These are phyloP conservation scores for Nansenia antarctica DNA, from an alignment of 2,113 vertebrate species.

Conservation along the genomic window DNA sequence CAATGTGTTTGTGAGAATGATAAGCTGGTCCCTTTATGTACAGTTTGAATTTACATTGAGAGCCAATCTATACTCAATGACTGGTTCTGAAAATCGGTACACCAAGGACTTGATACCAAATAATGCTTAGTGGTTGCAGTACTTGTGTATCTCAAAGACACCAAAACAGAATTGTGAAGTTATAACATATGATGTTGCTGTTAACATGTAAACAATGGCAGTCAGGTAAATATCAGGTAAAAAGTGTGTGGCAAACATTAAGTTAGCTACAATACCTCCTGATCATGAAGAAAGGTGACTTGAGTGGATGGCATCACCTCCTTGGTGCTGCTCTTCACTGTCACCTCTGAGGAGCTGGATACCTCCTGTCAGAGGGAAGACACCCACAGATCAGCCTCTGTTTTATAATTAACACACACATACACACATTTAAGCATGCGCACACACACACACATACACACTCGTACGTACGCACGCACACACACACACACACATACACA, in stretches of 20 bases:
- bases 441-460: not conserved
- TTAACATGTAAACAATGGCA: no score
- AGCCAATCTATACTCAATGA: no score
- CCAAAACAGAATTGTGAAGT: no score
- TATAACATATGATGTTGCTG: no score
- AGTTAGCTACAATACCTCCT: constrained; percentile 64
- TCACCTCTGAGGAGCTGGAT: constrained; percentile 75
- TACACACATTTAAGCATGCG: not conserved
- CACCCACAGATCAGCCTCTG: not conserved
- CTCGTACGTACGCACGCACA: not conserved
- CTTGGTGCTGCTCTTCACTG: constrained; percentile 69
- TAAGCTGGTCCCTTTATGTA: no score
- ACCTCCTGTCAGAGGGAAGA: constrained; percentile 74
- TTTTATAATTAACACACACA: not conserved
- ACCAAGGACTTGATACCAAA: no score
- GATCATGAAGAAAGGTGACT: constrained; percentile 64
- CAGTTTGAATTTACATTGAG: no score
- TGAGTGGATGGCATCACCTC: constrained; percentile 60
- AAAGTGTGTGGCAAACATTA: not conserved
- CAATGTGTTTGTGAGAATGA: no score
- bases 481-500: not conserved
- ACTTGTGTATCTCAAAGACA: no score
- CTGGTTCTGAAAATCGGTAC: no score
- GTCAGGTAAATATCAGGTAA: not conserved
- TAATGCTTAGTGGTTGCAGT: no score